Percentiles rank a stretch among this genome's conserved stretches.
Conservation (phyloP, 1,140 invertebrate species). For the Pemphigus obesinymphae region DNA sequence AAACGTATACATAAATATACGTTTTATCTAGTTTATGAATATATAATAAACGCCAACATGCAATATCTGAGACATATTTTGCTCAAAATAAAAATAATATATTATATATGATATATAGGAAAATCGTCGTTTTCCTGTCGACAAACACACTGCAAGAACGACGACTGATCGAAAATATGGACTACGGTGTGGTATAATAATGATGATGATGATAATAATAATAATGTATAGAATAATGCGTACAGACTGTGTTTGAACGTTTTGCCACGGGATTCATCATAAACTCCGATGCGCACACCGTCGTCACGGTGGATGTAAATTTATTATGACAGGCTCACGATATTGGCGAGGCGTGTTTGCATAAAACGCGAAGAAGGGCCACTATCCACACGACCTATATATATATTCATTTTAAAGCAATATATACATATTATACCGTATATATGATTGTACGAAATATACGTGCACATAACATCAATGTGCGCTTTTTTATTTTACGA, state of each 20-base stretch:
- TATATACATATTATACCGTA: neutral
- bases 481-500: slow-evolving; percentile 27
- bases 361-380: slow-evolving; percentile 5
- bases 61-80: neutral
- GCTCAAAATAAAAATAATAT: neutral
- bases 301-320: slow-evolving; percentile 10
- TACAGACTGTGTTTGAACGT: neutral
- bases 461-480: neutral
- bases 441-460: neutral
- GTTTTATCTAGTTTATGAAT: neutral
- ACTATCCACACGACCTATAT: slow-evolving; percentile 2
- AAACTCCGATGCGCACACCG: neutral
- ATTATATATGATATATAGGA: too few relatives aligned
- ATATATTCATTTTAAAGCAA: neutral
- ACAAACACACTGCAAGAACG: neutral
- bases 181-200: neutral
- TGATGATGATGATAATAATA: neutral
- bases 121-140: too few relatives aligned
- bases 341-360: slow-evolving; percentile 9
- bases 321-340: neutral
- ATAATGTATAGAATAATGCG: too few relatives aligned
- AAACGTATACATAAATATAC: neutral
- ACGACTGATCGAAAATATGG: neutral
- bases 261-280: neutral
- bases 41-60: neutral